Evolutionary conservation across 2,888 invertebrate genomes (phyloP).

Genomic region (Dicranocentrus wangi): DNA sequence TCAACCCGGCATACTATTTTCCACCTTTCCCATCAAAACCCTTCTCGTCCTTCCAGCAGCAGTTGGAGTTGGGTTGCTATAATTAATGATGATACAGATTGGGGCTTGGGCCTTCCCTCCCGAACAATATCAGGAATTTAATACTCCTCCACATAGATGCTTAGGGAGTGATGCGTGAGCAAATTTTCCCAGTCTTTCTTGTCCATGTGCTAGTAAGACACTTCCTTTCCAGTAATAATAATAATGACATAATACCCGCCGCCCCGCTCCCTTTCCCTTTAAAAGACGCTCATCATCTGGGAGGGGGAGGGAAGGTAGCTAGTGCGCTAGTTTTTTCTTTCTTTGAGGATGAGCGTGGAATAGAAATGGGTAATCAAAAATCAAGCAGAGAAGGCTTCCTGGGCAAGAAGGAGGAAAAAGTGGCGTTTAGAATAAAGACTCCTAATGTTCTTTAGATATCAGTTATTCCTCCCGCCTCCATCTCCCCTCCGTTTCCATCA

Average conservation of each 20-base stretch:
- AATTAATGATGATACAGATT: slow-evolving; percentile 62
- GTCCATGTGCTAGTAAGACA: slow-evolving; percentile 10
- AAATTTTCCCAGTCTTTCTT: slow-evolving; percentile 11
- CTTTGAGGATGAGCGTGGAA: slow-evolving; percentile 44
- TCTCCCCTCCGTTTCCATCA: slow-evolving; percentile 34
- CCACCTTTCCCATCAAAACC: slow-evolving; percentile 6
- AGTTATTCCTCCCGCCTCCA: slow-evolving; percentile 48
- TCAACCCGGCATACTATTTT: no score
- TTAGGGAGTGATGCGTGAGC: slow-evolving; percentile 33
- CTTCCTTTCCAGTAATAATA: slow-evolving; percentile 22
- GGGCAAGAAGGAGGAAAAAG: slow-evolving; percentile 1
- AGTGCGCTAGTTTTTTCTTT: no score
- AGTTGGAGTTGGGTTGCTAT: slow-evolving; percentile 23
- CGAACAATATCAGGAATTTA: slow-evolving; percentile 34
- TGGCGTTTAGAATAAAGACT: slow-evolving; percentile 29
- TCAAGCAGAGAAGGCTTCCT: slow-evolving; percentile 31
- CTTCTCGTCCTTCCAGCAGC: no score
- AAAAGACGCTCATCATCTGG: slow-evolving; percentile 49
- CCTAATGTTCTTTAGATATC: slow-evolving; percentile 42
- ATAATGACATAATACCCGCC: slow-evolving; percentile 63
- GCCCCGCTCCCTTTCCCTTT: slow-evolving; percentile 39
- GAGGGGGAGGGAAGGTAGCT: no score
- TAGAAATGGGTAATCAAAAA: slow-evolving; percentile 63
- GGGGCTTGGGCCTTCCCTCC: slow-evolving; percentile 28
- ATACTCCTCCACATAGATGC: slow-evolving; percentile 42